Conservation (phyloP, 2,797 vertebrate species). For the Poeciliopsis gracilis region DNA sequence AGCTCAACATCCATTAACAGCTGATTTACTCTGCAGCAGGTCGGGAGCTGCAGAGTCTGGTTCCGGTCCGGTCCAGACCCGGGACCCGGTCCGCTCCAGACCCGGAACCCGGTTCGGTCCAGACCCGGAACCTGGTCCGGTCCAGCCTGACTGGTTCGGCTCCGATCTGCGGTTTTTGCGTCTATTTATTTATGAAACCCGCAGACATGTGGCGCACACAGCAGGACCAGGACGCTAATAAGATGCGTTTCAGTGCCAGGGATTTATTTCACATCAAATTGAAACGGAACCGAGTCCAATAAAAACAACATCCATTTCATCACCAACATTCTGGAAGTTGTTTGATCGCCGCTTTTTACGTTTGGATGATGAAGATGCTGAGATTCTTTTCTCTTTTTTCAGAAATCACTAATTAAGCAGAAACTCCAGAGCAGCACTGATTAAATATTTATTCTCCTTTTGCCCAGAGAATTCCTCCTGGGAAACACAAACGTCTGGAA, state of each 20-base stretch:
- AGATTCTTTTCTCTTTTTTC: conserved; percentile 1
- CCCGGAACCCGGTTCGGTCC: too few species aligned
- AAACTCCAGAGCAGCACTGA: conserved; percentile 67
- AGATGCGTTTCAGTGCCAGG: background rate
- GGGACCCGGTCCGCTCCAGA: too few species aligned
- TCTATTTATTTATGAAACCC: background rate
- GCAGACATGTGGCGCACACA: background rate
- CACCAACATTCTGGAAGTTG: background rate
- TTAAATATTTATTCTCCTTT: conserved; percentile 80
- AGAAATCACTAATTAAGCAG: conserved; percentile 73
- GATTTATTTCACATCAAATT: background rate
- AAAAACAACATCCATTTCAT: background rate
- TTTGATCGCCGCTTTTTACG: background rate
- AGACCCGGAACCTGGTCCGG: too few species aligned
- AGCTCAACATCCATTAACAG: background rate
- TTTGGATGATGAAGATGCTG: background rate
- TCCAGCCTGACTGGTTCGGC: conserved; percentile 40
- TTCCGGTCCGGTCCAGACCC: background rate
- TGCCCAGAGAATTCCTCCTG: conserved; percentile 56
- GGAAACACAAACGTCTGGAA: conserved; percentile 61
- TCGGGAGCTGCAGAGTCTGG: background rate
- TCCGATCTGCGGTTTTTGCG: conserved; percentile 41
- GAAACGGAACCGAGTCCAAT: background rate
- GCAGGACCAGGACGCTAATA: background rate
- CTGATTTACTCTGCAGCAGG: background rate